Evolutionary conservation across 2,797 vertebrate genomes (phyloP).

Genomic region (Choloepus didactylus): DNA sequence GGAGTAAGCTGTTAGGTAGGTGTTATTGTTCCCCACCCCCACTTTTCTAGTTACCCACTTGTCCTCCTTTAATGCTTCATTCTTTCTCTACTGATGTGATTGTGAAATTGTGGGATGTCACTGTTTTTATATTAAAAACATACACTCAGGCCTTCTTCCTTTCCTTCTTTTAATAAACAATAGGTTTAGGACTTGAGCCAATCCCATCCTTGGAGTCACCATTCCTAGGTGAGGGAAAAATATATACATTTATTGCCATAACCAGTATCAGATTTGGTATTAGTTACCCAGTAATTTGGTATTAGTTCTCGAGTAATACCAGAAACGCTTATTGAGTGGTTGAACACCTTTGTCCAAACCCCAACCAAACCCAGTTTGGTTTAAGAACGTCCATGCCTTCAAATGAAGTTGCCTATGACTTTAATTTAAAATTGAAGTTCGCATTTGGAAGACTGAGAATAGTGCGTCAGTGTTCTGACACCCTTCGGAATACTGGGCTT

Average conservation of each 20-base stretch:
- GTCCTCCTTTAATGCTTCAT: background rate
- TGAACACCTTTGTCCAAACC: background rate
- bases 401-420: background rate
- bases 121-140: slow-evolving; percentile 23
- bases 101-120: background rate
- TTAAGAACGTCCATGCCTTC: background rate
- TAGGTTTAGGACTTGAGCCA: background rate
- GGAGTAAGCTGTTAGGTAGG: background rate
- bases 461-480: slow-evolving; percentile 71
- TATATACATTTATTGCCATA: background rate
- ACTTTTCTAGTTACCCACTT: background rate
- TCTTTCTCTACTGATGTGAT: background rate
- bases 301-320: background rate
- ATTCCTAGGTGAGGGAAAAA: background rate
- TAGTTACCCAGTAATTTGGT: background rate
- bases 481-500: background rate
- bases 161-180: slow-evolving; percentile 1
- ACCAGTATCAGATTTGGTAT: background rate
- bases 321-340: background rate
- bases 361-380: background rate
- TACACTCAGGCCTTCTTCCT: background rate
- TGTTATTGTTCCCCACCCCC: background rate
- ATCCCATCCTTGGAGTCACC: background rate
- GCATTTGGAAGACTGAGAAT: background rate
- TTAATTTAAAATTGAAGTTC: slow-evolving; percentile 7